Conservation (phyloP, 2,797 vertebrate species). For the Xenopus petersii region DNA sequence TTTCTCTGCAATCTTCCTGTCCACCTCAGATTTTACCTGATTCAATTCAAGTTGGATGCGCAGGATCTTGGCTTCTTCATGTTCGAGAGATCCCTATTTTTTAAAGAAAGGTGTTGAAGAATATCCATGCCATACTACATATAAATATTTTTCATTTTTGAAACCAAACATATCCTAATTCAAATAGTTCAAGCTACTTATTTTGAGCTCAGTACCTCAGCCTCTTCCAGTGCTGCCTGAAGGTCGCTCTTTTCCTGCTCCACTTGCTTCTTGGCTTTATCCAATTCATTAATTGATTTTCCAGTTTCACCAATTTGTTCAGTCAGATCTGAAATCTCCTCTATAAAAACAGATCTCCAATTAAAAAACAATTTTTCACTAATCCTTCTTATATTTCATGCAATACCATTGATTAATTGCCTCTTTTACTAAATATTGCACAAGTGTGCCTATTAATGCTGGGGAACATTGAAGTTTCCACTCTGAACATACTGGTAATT, state of each 20-base stretch:
- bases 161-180: too few relatives aligned
- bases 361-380: too few relatives aligned
- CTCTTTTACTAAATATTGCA: too few relatives aligned
- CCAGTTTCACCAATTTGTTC: conserved; percentile 63
- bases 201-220: conserved; percentile 60
- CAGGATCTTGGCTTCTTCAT: conserved; percentile 71
- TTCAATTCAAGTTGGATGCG: conserved; percentile 71
- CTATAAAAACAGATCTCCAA: conserved; percentile 38
- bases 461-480: too few relatives aligned
- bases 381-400: too few relatives aligned
- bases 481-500: too few relatives aligned
- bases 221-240: conserved; percentile 68
- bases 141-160: too few relatives aligned
- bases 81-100: conserved; percentile 66
- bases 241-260: conserved; percentile 70
- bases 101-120: too few relatives aligned
- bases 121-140: too few relatives aligned
- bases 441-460: too few relatives aligned
- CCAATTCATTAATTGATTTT: conserved; percentile 65
- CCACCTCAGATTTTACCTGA: conserved; percentile 69
- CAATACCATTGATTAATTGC: too few relatives aligned
- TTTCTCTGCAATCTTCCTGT: conserved; percentile 58
- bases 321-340: conserved; percentile 66
- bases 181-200: too few relatives aligned
- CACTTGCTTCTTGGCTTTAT: conserved; percentile 66